Percentiles rank a stretch among this genome's conserved stretches.
Conservation (phyloP, 2,113 vertebrate genomes). For the Rhipidura dahli region DNA sequence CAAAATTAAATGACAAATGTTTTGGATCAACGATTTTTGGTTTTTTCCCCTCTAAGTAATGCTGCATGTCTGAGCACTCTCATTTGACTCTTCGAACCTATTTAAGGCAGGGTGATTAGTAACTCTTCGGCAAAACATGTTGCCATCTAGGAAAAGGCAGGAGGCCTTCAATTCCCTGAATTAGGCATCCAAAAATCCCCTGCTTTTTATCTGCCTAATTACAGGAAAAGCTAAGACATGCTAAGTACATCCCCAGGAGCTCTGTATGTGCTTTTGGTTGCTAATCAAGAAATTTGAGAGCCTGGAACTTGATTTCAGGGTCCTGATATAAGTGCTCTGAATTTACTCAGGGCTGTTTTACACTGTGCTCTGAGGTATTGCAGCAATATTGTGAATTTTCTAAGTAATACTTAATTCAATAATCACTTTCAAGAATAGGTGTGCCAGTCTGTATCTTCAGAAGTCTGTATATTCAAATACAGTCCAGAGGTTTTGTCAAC, state of each 20-base stretch:
- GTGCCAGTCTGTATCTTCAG: not conserved
- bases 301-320: not conserved
- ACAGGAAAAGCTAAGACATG: not conserved
- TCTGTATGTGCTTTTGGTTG: not conserved
- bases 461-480: not conserved
- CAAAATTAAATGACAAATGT: not conserved
- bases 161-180: not conserved
- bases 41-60: not conserved
- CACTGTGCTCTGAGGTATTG: not conserved
- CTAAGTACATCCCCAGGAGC: not conserved
- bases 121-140: not conserved
- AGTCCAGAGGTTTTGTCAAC: not conserved
- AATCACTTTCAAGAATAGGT: not conserved
- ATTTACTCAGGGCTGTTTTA: not conserved
- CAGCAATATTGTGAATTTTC: not conserved
- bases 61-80: not conserved
- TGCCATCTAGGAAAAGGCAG: not conserved
- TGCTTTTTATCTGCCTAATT: not conserved
- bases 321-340: not conserved
- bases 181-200: not conserved
- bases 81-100: not conserved
- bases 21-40: not conserved
- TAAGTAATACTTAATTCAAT: not conserved
- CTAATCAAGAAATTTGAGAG: not conserved
- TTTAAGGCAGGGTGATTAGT: not conserved